These are phyloP conservation scores for Euzetes globulus DNA, from an alignment of 2,888 invertebrate genomes.

Conservation along the genomic window DNA sequence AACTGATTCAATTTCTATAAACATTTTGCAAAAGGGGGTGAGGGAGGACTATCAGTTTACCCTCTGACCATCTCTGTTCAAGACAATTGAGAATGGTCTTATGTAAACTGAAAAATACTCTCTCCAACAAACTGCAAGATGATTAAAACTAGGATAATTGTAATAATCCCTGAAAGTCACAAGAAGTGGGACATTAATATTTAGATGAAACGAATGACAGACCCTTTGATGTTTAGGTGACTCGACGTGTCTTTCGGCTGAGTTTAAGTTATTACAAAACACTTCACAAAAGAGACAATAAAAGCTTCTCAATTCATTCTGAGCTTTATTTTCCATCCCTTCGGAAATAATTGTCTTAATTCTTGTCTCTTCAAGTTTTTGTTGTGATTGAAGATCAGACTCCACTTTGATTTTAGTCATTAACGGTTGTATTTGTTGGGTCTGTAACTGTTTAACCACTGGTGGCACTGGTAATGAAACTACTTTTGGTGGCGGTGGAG, in stretches of 20 bases:
- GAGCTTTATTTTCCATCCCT: background rate
- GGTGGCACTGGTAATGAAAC: background rate
- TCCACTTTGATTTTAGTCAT: background rate
- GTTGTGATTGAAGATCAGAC: background rate
- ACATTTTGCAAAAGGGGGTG: too few relatives aligned
- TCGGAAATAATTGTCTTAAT: background rate
- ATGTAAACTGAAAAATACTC: too few relatives aligned
- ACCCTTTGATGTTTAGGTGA: slow-evolving; percentile 21
- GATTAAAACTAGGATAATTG: too few relatives aligned
- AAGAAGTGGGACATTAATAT: background rate
- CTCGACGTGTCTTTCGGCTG: background rate
- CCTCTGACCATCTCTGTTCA: too few relatives aligned
- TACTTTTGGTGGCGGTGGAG: background rate
- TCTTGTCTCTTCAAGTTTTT: background rate
- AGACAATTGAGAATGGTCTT: too few relatives aligned
- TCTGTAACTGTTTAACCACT: background rate
- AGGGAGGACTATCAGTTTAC: too few relatives aligned
- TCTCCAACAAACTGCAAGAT: too few relatives aligned
- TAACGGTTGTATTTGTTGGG: background rate
- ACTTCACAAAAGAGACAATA: slow-evolving; percentile 13
- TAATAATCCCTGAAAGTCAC: too few relatives aligned
- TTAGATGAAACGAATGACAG: background rate
- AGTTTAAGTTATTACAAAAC: background rate
- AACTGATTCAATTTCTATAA: too few relatives aligned
- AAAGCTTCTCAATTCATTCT: background rate